Conservation (phyloP, 1,140 invertebrate species). For the Drosophila pseudoananassae region DNA sequence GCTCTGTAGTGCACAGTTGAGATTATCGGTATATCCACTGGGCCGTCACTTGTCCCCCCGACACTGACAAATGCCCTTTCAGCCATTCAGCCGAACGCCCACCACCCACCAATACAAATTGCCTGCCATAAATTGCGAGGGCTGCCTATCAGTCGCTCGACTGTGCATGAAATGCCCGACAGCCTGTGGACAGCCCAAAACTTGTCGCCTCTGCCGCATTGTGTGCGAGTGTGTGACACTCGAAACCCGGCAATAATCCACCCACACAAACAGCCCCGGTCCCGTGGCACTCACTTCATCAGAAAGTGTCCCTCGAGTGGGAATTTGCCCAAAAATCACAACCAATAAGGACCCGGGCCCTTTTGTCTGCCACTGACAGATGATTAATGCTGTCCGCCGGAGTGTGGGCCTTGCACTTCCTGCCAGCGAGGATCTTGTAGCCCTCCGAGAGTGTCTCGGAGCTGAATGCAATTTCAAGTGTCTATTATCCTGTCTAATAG, state of each 20-base stretch:
- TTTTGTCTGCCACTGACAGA: constrained; percentile 47
- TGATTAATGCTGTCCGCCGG: constrained; percentile 60
- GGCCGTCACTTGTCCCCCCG: constrained; percentile 59
- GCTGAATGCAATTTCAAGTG: constrained; percentile 56
- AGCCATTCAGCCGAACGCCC: neutral
- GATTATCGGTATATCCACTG: constrained; percentile 52
- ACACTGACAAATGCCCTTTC: constrained; percentile 61
- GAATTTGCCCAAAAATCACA: constrained; percentile 69
- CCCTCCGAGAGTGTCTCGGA: neutral
- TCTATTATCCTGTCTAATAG: constrained; percentile 56
- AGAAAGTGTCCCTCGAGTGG: constrained; percentile 51
- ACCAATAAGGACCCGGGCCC: constrained; percentile 32
- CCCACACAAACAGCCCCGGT: constrained; percentile 13
- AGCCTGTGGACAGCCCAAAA: constrained; percentile 77
- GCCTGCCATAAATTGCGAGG: constrained; percentile 72
- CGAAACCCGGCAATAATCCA: neutral
- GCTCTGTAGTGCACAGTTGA: constrained; percentile 65
- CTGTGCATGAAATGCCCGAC: constrained; percentile 72
- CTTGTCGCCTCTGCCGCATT: constrained; percentile 47
- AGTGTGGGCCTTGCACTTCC: constrained; percentile 40
- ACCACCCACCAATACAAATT: constrained; percentile 60
- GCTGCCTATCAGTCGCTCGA: constrained; percentile 68
- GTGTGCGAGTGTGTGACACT: constrained; percentile 35
- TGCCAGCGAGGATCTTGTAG: neutral
- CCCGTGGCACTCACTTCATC: constrained; percentile 18